These are phyloP conservation scores for Hoplostethus atlanticus DNA, from an alignment of 2,797 vertebrate species.

Conservation along the genomic window DNA sequence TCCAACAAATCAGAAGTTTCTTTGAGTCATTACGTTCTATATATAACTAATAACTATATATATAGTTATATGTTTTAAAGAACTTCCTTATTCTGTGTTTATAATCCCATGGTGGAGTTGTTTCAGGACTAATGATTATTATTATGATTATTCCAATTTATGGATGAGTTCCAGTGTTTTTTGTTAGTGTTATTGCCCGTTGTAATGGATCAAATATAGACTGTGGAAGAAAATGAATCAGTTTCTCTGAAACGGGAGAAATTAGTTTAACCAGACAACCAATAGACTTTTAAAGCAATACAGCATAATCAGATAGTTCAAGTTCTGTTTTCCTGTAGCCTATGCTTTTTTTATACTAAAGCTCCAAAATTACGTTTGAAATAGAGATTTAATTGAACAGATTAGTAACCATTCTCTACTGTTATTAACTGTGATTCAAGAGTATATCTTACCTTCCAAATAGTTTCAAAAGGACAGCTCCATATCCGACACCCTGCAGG, in stretches of 20 bases:
- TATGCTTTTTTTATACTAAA: no score
- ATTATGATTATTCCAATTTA: no score
- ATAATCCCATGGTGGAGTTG: background rate
- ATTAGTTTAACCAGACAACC: background rate
- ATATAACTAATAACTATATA: no score
- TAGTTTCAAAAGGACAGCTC: constrained; percentile 50
- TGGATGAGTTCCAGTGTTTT: background rate
- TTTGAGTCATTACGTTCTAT: background rate
- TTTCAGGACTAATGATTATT: background rate
- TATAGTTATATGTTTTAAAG: background rate
- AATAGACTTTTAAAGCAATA: no score
- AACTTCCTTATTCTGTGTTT: background rate
- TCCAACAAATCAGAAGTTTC: no score
- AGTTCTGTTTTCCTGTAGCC: no score
- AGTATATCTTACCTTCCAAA: constrained; percentile 67
- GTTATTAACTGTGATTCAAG: background rate
- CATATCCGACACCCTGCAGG: constrained; percentile 51
- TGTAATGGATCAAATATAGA: constrained; percentile 36
- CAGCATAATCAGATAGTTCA: no score
- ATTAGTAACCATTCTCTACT: background rate
- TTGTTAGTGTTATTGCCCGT: constrained; percentile 13
- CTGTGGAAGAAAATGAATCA: no score
- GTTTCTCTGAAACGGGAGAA: background rate
- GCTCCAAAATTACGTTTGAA: no score
- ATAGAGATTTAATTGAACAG: no score